phyloP scores from a whole-genome alignment of 2,888 invertebrate genomes.

The Trichogramma evanescens region DNA sequence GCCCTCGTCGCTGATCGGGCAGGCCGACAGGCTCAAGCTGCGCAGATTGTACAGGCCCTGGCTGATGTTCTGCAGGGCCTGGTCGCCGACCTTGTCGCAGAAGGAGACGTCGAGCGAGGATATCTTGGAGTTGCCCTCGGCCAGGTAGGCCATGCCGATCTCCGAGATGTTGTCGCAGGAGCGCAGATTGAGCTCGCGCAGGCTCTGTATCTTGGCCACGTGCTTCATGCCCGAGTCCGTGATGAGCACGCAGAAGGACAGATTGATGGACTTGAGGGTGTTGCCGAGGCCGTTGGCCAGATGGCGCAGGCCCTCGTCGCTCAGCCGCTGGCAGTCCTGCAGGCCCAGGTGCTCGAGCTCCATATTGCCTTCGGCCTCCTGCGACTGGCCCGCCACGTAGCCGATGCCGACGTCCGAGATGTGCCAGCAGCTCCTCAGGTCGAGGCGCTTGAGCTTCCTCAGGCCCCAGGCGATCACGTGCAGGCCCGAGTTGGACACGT shows the following conservation, averaged over 20 bases:
- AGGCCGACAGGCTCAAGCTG: slow-evolving; percentile 80
- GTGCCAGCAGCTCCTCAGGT: slow-evolving; percentile 87
- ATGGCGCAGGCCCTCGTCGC: slow-evolving; percentile 83
- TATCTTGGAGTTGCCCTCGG: slow-evolving; percentile 80
- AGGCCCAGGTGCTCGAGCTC: slow-evolving; percentile 77
- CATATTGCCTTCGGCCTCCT: slow-evolving; percentile 59
- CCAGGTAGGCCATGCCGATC: slow-evolving; percentile 83
- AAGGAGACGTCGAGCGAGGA: slow-evolving; percentile 85
- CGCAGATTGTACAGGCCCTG: slow-evolving; percentile 79
- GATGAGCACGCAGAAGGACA: slow-evolving; percentile 89
- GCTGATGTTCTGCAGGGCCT: slow-evolving; percentile 81
- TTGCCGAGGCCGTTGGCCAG: slow-evolving; percentile 70
- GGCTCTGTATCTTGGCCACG: slow-evolving; percentile 73
- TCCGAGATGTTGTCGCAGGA: slow-evolving; percentile 93
- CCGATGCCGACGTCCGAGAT: slow-evolving; percentile 86
- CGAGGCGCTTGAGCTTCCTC: slow-evolving; percentile 73
- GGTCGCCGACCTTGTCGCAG: slow-evolving; percentile 92
- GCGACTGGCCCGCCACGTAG: slow-evolving; percentile 68
- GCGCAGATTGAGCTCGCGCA: slow-evolving; percentile 80
- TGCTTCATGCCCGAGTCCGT: slow-evolving; percentile 89
- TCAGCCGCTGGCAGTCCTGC: slow-evolving; percentile 91
- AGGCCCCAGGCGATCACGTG: slow-evolving; percentile 82
- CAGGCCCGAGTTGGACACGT: slow-evolving; percentile 82
- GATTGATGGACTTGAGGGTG: slow-evolving; percentile 76
- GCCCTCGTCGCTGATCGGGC: slow-evolving; percentile 89